These are phyloP conservation scores for Anthopleura sola DNA, from an alignment of 64 coral and sea anemone species.

Conservation along the genomic window DNA sequence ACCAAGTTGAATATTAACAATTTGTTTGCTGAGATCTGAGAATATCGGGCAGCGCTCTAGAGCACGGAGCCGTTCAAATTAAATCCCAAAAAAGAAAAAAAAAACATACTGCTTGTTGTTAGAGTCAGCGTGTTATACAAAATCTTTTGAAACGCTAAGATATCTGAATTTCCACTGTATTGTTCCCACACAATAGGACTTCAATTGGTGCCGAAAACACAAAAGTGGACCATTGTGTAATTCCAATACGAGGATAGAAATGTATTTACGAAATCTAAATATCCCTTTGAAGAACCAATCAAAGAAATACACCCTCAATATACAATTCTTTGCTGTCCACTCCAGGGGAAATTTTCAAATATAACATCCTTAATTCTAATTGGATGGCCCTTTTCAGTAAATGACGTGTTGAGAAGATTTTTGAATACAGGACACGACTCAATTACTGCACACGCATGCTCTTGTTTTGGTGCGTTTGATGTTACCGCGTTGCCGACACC, in stretches of 20 bases:
- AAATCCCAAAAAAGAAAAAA: slow-evolving; percentile 77
- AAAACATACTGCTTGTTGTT: slow-evolving; percentile 86
- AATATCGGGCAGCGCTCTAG: slow-evolving; percentile 15
- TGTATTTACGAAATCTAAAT: slow-evolving; percentile 98
- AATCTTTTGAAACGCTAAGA: slow-evolving; percentile 73
- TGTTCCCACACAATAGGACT: slow-evolving; percentile 70
- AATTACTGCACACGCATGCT: slow-evolving; percentile 96
- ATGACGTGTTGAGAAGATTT: slow-evolving; percentile 73
- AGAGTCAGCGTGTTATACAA: slow-evolving; percentile 45
- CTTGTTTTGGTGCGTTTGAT: slow-evolving; percentile 66
- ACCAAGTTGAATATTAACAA: slow-evolving; percentile 88
- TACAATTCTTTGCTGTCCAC: slow-evolving; percentile 64
- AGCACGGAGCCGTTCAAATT: slow-evolving; percentile 40
- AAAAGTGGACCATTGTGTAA: slow-evolving; percentile 62
- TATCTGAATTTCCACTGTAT: slow-evolving; percentile 72
- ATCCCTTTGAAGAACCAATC: slow-evolving; percentile 92
- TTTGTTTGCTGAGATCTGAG: slow-evolving; percentile 61
- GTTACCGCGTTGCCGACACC: slow-evolving; percentile 75
- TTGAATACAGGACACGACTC: slow-evolving; percentile 75
- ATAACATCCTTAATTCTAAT: slow-evolving; percentile 82
- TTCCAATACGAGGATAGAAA: slow-evolving; percentile 80
- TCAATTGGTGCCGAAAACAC: slow-evolving; percentile 75
- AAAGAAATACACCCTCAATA: slow-evolving; percentile 81
- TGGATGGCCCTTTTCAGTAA: slow-evolving; percentile 96
- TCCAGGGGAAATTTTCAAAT: slow-evolving; percentile 76